phyloP scores from a whole-genome alignment of 1,140 invertebrate genomes.

The Temnothorax longispinosus region DNA sequence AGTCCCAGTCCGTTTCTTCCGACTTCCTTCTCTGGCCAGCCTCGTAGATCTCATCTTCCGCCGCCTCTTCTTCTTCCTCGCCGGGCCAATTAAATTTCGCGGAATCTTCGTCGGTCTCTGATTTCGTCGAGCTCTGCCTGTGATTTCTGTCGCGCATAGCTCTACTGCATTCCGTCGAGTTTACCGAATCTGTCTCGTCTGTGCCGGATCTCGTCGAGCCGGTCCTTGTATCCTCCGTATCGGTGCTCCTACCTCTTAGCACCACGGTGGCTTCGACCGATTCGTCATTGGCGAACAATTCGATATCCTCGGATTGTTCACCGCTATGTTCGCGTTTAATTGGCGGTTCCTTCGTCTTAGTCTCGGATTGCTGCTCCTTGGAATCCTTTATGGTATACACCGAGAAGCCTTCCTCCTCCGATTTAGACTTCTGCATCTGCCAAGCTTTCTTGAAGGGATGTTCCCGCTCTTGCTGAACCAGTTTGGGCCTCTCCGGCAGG shows the following conservation, averaged over 20 bases:
- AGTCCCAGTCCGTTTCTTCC: conserved; percentile 76
- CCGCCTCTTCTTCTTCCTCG: conserved; percentile 75
- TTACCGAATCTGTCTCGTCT: conserved; percentile 55
- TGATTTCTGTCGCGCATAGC: conserved; percentile 4
- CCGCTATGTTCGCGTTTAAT: conserved; percentile 42
- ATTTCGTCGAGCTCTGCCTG: conserved; percentile 63
- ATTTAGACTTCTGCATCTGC: conserved; percentile 84
- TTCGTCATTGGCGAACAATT: conserved; percentile 60
- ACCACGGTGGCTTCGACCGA: conserved; percentile 44
- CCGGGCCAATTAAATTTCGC: conserved; percentile 70
- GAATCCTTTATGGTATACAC: conserved; percentile 79
- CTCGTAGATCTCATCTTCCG: conserved; percentile 56
- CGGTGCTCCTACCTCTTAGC: conserved; percentile 35
- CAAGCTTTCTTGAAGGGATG: conserved; percentile 85
- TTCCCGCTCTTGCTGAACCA: conserved; percentile 83
- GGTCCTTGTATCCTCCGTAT: conserved; percentile 61
- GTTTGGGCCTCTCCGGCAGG: conserved; percentile 82
- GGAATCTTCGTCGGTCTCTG: conserved; percentile 67
- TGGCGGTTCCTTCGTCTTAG: conserved; percentile 36
- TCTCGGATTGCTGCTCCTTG: conserved; percentile 66
- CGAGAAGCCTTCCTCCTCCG: conserved; percentile 82
- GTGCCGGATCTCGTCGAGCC: conserved; percentile 65
- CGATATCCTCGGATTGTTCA: conserved; percentile 60
- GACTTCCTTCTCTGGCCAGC: conserved; percentile 69
- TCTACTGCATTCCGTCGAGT: conserved; percentile 48